These are phyloP conservation scores for Poeciliopsis turneri DNA, from an alignment of 2,797 vertebrate species.

Conservation along the genomic window DNA sequence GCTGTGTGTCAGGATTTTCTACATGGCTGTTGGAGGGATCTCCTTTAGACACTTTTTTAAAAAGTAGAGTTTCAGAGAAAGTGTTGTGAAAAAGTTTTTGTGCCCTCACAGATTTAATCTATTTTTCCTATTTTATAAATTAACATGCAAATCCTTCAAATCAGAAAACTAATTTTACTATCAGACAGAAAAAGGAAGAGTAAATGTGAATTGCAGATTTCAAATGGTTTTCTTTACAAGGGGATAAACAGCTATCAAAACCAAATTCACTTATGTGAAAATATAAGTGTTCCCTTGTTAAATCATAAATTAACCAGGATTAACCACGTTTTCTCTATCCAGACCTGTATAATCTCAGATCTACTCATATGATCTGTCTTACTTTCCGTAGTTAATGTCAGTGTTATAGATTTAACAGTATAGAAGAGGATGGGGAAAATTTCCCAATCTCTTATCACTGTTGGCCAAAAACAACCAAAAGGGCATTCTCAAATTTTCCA, in stretches of 20 bases:
- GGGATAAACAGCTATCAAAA: neutral
- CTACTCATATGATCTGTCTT: neutral
- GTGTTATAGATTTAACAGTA: neutral
- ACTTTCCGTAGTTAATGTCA: neutral
- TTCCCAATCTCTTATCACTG: neutral
- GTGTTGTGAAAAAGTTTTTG: neutral
- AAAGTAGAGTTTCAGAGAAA: neutral
- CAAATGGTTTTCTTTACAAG: neutral
- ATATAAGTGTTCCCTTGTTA: neutral
- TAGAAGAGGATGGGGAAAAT: neutral
- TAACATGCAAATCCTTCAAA: neutral
- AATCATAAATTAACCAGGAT: neutral
- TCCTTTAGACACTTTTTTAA: neutral
- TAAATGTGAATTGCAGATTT: neutral
- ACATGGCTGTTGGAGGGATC: neutral
- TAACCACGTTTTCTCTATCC: neutral
- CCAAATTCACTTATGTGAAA: neutral
- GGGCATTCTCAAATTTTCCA: neutral
- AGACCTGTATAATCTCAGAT: neutral
- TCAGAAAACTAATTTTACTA: neutral
- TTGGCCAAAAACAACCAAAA: neutral
- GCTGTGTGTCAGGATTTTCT: constrained; percentile 31
- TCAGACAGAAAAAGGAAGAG: neutral
- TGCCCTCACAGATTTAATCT: neutral
- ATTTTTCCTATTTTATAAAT: neutral